Evolutionary conservation across 2,113 vertebrate species (phyloP), one percentile per base, ranked within the genome.

Genomic region (Chaetops frenatus): DNA sequence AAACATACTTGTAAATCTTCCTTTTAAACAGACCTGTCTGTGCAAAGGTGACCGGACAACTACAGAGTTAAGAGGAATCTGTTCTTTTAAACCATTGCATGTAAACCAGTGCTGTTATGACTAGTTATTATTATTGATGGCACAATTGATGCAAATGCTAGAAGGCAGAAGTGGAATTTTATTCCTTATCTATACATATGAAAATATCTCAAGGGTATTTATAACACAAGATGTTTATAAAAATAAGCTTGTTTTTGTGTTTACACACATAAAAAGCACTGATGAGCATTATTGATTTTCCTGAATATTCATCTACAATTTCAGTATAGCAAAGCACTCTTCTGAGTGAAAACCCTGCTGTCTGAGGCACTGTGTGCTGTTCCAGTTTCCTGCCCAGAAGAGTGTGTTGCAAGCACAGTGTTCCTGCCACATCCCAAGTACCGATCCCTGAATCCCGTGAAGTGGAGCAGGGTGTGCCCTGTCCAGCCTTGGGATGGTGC

Each of bases 371-470:
- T 53, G 15, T 12, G 17, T 66, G 35, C 12, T 61, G 9, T 51
- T 25, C 20, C 15, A 20, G 0, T 42, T 56, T 58, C 40, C 60
- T 36, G 15, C 10, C 9, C 1, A 40, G 17, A 21, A 50, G 28
- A 15, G 10, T 2, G 0, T 33, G 22, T 10, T 54, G 25, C 58
- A 64, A 16, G 13, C 25, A 13, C 36, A 9, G 8, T 1, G 0
- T 35, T 25, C 11, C 54, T 58, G 58, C 44, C 29, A 4, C n/a
- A 21, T 82, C n/a, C 31, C 16, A 29, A 29, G 15, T 6, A 13
- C 36, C 4, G 6, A 21, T 23, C 27, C 24, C 2, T 11, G 11
- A 31, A 11, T 67, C 22, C 28, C 0, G 0, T 66, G 44, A 6
- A 2, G 29, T 28, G 50, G 42, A 24, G 50, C 60, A n/a, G 58